Percentiles rank a stretch among this genome's conserved stretches.
Conservation (phyloP, 2,888 invertebrate genomes). For the Nemotelus pantherinus region DNA sequence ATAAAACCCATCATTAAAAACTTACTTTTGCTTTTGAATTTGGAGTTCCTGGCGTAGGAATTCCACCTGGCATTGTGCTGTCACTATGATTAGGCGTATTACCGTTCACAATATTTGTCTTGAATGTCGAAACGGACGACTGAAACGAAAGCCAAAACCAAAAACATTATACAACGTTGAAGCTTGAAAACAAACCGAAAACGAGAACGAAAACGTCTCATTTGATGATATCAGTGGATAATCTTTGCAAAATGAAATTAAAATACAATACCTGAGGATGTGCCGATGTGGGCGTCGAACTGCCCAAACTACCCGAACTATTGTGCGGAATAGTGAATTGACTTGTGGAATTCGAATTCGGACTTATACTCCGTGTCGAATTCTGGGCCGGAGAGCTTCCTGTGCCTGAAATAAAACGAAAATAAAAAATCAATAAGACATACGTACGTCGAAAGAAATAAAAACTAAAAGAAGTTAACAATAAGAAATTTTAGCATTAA, state of each 20-base stretch:
- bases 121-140: conserved; percentile 65
- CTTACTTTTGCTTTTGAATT: conserved; percentile 82
- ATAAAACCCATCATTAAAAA: conserved; percentile 21
- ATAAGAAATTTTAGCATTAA: no score
- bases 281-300: conserved; percentile 63
- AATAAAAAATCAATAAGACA: conserved; percentile 22
- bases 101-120: conserved; percentile 64
- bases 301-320: conserved; percentile 64
- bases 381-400: conserved; percentile 66
- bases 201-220: conserved; percentile 2
- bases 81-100: conserved; percentile 63
- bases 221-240: no score
- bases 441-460: neutral
- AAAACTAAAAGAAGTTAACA: neutral
- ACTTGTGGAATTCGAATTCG: conserved; percentile 65
- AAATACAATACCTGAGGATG: conserved; percentile 61
- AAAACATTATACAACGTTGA: neutral
- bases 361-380: conserved; percentile 66
- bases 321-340: conserved; percentile 65
- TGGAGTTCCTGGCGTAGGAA: conserved; percentile 80
- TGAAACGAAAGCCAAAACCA: conserved; percentile 48
- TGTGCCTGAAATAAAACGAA: conserved; percentile 59
- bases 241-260: neutral
- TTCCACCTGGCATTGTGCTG: conserved; percentile 75
- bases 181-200: conserved; percentile 39